Conservation (phyloP, 2,797 vertebrate genomes). For the Sebastes kiyomatsui region DNA sequence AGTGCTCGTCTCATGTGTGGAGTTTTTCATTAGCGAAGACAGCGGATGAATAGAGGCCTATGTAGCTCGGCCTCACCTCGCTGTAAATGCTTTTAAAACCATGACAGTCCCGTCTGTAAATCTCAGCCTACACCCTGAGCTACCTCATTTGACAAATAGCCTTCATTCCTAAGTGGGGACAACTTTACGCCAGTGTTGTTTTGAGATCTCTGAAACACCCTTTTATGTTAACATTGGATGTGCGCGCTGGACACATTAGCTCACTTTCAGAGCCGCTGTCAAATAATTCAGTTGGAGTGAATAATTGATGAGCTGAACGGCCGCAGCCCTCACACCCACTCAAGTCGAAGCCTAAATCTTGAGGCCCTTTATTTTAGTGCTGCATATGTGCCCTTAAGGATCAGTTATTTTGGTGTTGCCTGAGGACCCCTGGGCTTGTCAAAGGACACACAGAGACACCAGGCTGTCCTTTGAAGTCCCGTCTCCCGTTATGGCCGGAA, state of each 20-base stretch:
- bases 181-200: slow-evolving; percentile 56
- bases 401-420: slow-evolving; percentile 72
- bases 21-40: slow-evolving; percentile 80
- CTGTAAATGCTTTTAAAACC: slow-evolving; percentile 74
- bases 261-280: slow-evolving; percentile 63
- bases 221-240: slow-evolving; percentile 56
- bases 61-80: slow-evolving; percentile 74
- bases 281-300: slow-evolving; percentile 68
- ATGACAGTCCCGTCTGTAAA: slow-evolving; percentile 77
- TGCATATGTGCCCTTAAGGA: slow-evolving; percentile 56
- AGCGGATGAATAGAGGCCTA: slow-evolving; percentile 83
- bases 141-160: slow-evolving; percentile 73
- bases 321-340: slow-evolving; percentile 58
- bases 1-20: slow-evolving; percentile 73
- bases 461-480: slow-evolving; percentile 68
- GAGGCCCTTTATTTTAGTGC: slow-evolving; percentile 62
- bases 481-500: slow-evolving; percentile 49
- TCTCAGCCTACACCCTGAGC: slow-evolving; percentile 60
- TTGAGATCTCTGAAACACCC: slow-evolving; percentile 52
- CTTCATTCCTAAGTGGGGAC: slow-evolving; percentile 60
- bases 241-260: slow-evolving; percentile 52
- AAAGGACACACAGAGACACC: slow-evolving; percentile 60
- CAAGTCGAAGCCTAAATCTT: slow-evolving; percentile 45
- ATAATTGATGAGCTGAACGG: slow-evolving; percentile 63
- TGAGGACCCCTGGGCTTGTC: slow-evolving; percentile 44